These are phyloP conservation scores for Cephus rjabovi DNA, from an alignment of 2,888 invertebrate genomes.

Conservation along the genomic window DNA sequence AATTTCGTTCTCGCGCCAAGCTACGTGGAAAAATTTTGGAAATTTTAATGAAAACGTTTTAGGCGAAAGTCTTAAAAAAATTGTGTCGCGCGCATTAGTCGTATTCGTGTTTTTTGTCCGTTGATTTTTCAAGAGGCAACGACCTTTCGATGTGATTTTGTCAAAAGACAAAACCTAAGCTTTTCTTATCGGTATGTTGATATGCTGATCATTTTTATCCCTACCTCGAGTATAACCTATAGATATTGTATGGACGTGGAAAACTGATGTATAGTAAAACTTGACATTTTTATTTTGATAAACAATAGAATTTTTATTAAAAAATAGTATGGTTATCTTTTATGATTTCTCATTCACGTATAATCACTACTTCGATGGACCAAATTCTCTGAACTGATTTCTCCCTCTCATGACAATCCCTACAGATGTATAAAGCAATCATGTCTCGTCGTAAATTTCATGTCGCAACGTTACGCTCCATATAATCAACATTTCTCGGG, in stretches of 20 bases:
- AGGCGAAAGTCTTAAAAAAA: background rate
- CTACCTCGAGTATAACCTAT: too few relatives aligned
- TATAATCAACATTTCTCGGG: background rate
- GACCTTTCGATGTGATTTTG: too few relatives aligned
- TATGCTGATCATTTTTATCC: too few relatives aligned
- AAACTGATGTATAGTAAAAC: too few relatives aligned
- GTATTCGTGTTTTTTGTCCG: background rate
- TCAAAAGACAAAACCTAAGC: too few relatives aligned
- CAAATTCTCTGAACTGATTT: background rate
- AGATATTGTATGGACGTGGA: too few relatives aligned
- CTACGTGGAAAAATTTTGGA: background rate
- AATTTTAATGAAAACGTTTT: background rate
- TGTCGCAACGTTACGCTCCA: background rate
- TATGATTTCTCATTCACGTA: background rate
- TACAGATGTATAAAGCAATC: background rate
- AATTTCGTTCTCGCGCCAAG: background rate
- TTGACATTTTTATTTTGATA: too few relatives aligned
- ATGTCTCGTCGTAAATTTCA: background rate
- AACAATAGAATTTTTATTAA: background rate
- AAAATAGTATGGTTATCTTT: background rate
- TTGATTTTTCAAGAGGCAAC: background rate
- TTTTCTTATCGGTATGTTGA: too few relatives aligned
- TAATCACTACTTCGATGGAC: background rate
- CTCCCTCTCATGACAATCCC: background rate
- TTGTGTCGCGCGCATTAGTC: background rate